These are phyloP conservation scores for Staurois parvus DNA, from an alignment of 2,797 vertebrate genomes.

Conservation along the genomic window DNA sequence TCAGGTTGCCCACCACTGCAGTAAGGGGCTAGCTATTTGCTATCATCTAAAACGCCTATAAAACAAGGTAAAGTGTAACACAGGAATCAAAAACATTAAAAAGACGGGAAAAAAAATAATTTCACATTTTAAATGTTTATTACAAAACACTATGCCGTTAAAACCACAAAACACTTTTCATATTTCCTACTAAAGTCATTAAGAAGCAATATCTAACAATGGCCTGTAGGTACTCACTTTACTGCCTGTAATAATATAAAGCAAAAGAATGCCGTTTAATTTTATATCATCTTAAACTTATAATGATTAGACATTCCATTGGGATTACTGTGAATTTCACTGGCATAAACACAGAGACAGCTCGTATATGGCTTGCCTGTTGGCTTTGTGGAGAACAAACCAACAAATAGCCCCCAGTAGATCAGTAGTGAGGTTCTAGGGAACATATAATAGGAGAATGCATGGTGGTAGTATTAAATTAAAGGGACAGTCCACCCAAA, in stretches of 20 bases:
- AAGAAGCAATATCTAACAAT: conserved; percentile 12
- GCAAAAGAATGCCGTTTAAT: conserved; percentile 32
- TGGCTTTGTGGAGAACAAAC: neutral
- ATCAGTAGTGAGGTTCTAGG: neutral
- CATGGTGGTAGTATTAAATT: too few species aligned
- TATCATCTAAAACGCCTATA: neutral
- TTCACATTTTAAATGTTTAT: neutral
- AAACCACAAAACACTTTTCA: neutral
- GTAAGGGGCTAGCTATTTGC: too few species aligned
- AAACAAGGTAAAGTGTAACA: neutral
- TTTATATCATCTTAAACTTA: conserved; percentile 36
- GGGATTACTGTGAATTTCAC: conserved; percentile 20
- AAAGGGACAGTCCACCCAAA: too few species aligned
- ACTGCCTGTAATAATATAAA: conserved; percentile 34
- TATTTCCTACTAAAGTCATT: neutral
- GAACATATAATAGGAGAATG: too few species aligned
- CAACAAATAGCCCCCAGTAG: conserved; percentile 6
- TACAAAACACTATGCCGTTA: neutral
- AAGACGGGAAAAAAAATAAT: neutral
- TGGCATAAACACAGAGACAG: conserved; percentile 4
- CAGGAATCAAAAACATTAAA: neutral
- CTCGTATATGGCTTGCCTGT: conserved; percentile 8
- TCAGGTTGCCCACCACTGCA: neutral
- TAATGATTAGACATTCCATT: conserved; percentile 31
- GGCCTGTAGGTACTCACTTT: conserved; percentile 23